Evolutionary conservation across 2,113 vertebrate species (phyloP).

Genomic region (Todiramphus saurophagus): DNA sequence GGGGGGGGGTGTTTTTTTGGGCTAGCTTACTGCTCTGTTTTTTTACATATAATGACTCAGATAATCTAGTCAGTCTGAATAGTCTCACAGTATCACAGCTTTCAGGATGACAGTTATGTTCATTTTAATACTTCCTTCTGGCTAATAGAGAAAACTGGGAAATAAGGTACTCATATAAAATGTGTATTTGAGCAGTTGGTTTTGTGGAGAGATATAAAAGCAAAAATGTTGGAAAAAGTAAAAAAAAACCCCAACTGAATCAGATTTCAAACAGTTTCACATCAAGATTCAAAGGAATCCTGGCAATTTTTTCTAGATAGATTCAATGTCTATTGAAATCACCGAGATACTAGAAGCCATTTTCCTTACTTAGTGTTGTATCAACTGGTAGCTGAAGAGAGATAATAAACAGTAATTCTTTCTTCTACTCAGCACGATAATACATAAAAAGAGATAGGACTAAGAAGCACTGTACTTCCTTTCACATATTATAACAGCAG

Average conservation of each 20-base stretch:
- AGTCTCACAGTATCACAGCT: background rate
- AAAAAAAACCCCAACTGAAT: accelerated
- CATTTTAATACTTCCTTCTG: background rate
- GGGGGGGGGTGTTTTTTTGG: background rate
- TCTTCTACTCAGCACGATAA: background rate
- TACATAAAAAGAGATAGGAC: background rate
- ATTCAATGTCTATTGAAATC: background rate
- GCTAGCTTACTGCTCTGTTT: background rate
- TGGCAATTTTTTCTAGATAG: background rate
- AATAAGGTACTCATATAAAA: background rate
- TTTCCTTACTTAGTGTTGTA: background rate
- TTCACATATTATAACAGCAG: background rate
- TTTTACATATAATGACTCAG: background rate
- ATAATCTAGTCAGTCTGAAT: background rate
- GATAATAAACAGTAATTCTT: background rate
- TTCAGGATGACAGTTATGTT: background rate
- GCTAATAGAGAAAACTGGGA: background rate
- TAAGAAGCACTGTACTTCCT: background rate
- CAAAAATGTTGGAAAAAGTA: background rate
- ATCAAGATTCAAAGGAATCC: background rate
- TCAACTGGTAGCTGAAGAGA: background rate
- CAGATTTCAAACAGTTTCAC: background rate
- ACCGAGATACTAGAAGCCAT: background rate
- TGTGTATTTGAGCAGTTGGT: background rate
- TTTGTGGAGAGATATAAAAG: background rate